These are phyloP conservation scores for Tanytarsus gracilentus DNA, from an alignment of 2,888 invertebrate species.

Conservation along the genomic window DNA sequence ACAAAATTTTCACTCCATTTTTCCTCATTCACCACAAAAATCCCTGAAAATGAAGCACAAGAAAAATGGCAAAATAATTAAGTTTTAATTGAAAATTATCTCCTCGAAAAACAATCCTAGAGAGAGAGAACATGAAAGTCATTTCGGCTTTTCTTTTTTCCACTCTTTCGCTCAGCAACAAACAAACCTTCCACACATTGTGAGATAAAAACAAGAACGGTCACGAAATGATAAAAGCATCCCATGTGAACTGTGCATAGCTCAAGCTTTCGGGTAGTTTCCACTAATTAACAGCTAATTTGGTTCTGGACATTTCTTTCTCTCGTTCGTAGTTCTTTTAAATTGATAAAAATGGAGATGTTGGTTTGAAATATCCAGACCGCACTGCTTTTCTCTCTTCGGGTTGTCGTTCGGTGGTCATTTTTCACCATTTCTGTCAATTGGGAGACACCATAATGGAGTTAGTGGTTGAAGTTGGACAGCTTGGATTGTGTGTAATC, in stretches of 20 bases:
- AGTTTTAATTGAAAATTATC: constrained; percentile 28
- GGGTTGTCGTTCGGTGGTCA: background rate
- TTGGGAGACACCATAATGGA: constrained; percentile 11
- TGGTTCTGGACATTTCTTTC: constrained; percentile 14
- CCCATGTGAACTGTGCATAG: background rate
- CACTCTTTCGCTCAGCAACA: background rate
- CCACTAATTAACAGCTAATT: constrained; percentile 25
- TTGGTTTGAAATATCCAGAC: no score
- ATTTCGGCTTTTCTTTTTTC: background rate
- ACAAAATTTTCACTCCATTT: background rate
- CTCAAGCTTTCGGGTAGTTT: constrained; percentile 1
- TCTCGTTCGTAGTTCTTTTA: no score
- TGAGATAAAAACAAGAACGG: constrained; percentile 8
- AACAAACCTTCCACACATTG: background rate
- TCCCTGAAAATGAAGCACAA: background rate
- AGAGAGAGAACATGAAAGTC: background rate
- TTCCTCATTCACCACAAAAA: background rate
- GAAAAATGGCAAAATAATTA: constrained; percentile 19
- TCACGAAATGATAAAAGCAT: constrained; percentile 18
- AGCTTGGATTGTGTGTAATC: background rate
- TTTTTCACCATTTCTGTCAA: constrained; percentile 12
- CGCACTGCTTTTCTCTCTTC: background rate
- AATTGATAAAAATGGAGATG: constrained; percentile 23
- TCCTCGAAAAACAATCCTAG: background rate
- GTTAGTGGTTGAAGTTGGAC: background rate